Evolutionary conservation across 2,113 vertebrate species (phyloP), one percentile per base, ranked within the genome.

Genomic region (Cacatua alba): DNA sequence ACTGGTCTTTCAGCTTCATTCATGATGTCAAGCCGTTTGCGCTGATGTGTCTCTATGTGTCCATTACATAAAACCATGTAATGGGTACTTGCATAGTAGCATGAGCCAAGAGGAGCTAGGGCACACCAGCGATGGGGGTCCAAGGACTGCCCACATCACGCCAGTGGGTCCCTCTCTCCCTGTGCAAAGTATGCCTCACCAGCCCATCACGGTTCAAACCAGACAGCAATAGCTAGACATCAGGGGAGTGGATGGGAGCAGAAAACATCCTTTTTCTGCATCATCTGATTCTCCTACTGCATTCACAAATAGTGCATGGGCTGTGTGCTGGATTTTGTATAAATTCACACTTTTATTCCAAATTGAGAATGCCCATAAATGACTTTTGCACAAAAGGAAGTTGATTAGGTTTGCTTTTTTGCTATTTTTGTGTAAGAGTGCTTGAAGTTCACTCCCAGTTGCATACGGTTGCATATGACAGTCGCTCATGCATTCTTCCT

Each of bases 341-440:
- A 57, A 93, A 87, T 65, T 80, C 87, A 65, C 33, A 51, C 33
- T 70, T n/a, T 49, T 25, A 43, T n/a, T 90, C 52, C 79, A 77
- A 80, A 79, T 0, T 46, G 37, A 84, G 29, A 86, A 82, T 29
- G n/a, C 19, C 65, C 31, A 55, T 25, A 67, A 91, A 52, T 13
- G 87, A 46, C 18, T 82, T 69, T 15, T 74, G 74, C 52, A 65
- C 39, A 57, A 41, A 86, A 59, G 35, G 31, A 41, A 80, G 17
- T 57, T 26, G 6, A 67, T 80, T 59, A 33, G 25, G 51, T 80
- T 90, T 86, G 49, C 2, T 29, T 82, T 75, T 77, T 39, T 7
- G 28, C 39, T 83, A 9, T 52, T 95, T 91, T 53, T 57, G 31
- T 72, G 4, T 26, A 72, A 84, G 26, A 82, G 9, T 63, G 25